These are phyloP conservation scores for Sylvietta virens DNA, from an alignment of 2,113 vertebrate genomes.

Conservation along the genomic window DNA sequence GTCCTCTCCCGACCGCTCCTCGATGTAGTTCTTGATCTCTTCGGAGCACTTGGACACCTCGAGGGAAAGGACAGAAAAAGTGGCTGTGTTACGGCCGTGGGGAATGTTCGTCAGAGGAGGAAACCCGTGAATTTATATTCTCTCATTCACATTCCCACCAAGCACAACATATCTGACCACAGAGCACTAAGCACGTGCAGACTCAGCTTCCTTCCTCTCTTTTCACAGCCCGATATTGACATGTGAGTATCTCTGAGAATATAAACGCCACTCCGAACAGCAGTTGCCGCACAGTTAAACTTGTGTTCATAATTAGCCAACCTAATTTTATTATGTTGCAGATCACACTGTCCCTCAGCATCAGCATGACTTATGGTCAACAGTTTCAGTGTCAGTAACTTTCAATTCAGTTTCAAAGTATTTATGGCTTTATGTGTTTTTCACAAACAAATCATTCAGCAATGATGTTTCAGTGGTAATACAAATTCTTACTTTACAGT, in stretches of 20 bases:
- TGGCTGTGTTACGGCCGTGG: neutral
- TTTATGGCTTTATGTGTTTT: neutral
- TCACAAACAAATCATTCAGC: neutral
- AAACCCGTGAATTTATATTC: neutral
- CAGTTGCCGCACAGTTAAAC: neutral
- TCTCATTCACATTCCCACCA: neutral
- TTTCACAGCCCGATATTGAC: neutral
- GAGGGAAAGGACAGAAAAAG: neutral
- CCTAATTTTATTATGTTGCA: neutral
- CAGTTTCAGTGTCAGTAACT: neutral
- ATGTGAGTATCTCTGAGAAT: neutral
- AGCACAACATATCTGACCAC: neutral
- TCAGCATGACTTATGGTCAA: neutral
- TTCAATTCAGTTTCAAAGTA: neutral
- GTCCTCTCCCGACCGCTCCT: slow-evolving; percentile 86
- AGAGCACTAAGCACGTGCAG: neutral
- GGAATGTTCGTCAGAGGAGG: neutral
- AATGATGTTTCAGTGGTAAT: neutral
- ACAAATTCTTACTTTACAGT: neutral
- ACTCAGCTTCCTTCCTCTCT: neutral
- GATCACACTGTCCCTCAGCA: neutral
- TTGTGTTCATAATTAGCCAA: neutral
- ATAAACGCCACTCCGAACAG: fast-evolving
- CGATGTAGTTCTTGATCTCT: slow-evolving; percentile 90
- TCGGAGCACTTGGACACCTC: slow-evolving; percentile 98